Evolutionary conservation across 2,888 invertebrate species (phyloP).

Genomic region (Branchinecta sandiegonensis): DNA sequence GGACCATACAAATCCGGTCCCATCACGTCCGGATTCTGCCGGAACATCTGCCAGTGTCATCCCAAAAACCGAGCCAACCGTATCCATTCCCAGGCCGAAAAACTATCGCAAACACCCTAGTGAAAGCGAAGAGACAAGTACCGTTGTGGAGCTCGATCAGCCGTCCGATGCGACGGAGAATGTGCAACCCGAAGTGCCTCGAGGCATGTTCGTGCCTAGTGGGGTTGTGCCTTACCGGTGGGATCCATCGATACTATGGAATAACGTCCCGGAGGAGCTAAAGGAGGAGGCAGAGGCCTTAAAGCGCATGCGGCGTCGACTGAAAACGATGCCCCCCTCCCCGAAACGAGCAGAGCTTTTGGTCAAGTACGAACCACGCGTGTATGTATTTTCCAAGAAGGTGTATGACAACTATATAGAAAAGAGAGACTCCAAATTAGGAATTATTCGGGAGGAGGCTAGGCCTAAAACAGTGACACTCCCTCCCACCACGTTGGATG

Average conservation of each 20-base stretch:
- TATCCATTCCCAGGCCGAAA: too few species aligned
- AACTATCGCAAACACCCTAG: too few species aligned
- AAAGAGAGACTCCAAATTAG: neutral
- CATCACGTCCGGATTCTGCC: too few species aligned
- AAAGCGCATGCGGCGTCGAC: neutral
- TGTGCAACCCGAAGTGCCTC: too few species aligned
- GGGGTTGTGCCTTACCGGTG: neutral
- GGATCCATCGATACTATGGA: constrained; percentile 6
- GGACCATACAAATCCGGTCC: too few species aligned
- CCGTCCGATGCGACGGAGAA: too few species aligned
- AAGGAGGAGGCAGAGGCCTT: neutral
- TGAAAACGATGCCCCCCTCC: neutral
- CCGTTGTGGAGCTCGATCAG: too few species aligned
- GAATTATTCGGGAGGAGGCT: neutral
- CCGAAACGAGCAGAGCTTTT: neutral
- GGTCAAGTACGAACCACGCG: neutral
- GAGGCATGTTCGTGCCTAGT: too few species aligned
- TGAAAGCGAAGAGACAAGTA: too few species aligned
- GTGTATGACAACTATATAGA: neutral
- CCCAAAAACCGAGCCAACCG: too few species aligned
- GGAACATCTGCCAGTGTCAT: too few species aligned
- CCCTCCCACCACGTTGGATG: too few species aligned
- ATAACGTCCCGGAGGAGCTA: neutral
- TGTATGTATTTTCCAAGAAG: neutral
- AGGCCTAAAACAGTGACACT: neutral